Evolutionary conservation across 1,140 invertebrate species (phyloP).

Genomic region (Drosophila dunni): DNA sequence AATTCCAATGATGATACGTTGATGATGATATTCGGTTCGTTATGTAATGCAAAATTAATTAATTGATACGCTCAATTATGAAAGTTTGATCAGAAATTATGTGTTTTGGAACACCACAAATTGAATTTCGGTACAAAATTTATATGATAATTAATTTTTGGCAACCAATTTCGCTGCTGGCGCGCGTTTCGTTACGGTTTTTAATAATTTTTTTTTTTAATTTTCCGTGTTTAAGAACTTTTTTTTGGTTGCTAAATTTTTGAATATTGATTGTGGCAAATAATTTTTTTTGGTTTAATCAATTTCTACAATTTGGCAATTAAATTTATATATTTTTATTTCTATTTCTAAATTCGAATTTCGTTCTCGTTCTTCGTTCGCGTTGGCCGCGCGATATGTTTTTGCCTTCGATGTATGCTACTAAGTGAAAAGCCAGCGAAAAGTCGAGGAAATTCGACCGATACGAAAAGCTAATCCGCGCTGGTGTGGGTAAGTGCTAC

Average conservation of each 20-base stretch:
- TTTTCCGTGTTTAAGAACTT: background rate
- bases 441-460: slow-evolving; percentile 40
- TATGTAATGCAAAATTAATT: slow-evolving; percentile 50
- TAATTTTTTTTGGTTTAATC: slow-evolving; percentile 17
- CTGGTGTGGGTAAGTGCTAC: slow-evolving; percentile 22
- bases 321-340: slow-evolving; percentile 33
- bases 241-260: slow-evolving; percentile 24
- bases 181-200: slow-evolving; percentile 49
- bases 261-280: slow-evolving; percentile 31
- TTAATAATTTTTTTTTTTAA: slow-evolving; percentile 12
- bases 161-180: slow-evolving; percentile 31
- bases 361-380: slow-evolving; percentile 65
- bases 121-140: slow-evolving; percentile 19
- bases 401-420: slow-evolving; percentile 80
- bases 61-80: slow-evolving; percentile 49
- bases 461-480: slow-evolving; percentile 49
- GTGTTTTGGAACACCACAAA: slow-evolving; percentile 51
- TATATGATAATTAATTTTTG: slow-evolving; percentile 24
- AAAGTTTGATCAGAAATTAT: slow-evolving; percentile 16
- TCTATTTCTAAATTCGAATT: slow-evolving; percentile 69
- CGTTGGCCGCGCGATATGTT: slow-evolving; percentile 78
- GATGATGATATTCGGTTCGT: slow-evolving; percentile 5
- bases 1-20: background rate
- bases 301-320: slow-evolving; percentile 53
- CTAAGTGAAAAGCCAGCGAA: slow-evolving; percentile 64